A percentile compares a stretch with the other conserved stretches of the same genome.
Evolutionary conservation across 1,140 invertebrate genomes (phyloP).

Genomic region (Antheraea mylitta): DNA sequence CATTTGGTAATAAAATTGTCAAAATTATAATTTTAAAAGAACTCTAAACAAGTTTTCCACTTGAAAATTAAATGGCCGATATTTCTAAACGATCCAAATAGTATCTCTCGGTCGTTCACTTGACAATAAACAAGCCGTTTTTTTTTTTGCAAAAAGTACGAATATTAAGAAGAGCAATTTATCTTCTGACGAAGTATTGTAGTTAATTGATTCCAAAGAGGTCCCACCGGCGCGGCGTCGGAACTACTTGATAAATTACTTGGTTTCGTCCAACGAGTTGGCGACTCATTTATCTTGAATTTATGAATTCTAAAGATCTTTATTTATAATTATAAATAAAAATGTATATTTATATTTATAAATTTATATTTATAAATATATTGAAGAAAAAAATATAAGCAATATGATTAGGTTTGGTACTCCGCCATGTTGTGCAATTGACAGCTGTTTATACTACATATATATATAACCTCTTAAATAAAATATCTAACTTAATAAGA

Average conservation of each 20-base stretch:
- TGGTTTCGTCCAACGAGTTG: constrained; percentile 5
- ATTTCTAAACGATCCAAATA: background rate
- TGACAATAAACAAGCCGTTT: background rate
- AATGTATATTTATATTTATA: no score
- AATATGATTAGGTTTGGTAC: no score
- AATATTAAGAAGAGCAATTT: background rate
- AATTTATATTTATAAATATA: no score
- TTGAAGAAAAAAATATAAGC: no score
- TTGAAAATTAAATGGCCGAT: background rate
- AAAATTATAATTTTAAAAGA: no score
- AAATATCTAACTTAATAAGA: no score
- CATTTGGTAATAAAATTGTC: no score
- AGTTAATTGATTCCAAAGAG: background rate
- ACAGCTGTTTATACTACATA: no score
- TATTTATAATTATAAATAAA: no score
- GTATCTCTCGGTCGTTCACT: background rate
- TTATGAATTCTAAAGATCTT: constrained; percentile 8
- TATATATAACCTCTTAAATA: no score
- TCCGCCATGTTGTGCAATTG: no score
- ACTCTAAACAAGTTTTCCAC: background rate
- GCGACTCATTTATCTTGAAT: constrained; percentile 6
- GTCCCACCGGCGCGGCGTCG: background rate
- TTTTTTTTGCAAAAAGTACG: background rate
- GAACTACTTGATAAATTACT: constrained; percentile 7
- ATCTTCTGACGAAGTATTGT: background rate